Percentiles rank a stretch among this genome's conserved stretches.
Evolutionary conservation across 2,888 invertebrate species (phyloP).

Genomic region (Noctua pronuba): DNA sequence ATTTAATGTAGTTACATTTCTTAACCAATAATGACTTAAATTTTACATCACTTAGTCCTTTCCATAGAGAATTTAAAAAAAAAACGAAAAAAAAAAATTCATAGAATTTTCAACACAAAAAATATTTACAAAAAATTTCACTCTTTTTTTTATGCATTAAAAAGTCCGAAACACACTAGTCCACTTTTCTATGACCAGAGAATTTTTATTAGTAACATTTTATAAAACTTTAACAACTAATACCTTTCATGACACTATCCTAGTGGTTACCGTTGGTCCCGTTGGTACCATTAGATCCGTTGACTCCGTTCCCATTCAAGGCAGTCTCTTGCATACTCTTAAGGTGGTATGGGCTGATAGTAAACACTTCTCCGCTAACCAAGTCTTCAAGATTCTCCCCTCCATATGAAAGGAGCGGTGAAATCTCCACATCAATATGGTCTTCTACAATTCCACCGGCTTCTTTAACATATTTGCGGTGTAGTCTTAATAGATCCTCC

Average conservation of each 20-base stretch:
- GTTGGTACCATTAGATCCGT: constrained; percentile 68
- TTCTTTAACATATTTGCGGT: constrained; percentile 94
- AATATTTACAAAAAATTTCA: constrained; percentile 2
- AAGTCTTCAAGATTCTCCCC: constrained; percentile 95
- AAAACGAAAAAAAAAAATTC: background rate
- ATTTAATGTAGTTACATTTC: constrained; percentile 40
- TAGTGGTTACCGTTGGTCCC: constrained; percentile 76
- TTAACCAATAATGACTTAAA: constrained; percentile 65
- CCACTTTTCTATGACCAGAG: background rate
- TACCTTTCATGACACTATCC: constrained; percentile 15
- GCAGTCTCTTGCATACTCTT: constrained; percentile 84
- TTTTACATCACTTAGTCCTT: constrained; percentile 58
- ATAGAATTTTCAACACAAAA: constrained; percentile 9
- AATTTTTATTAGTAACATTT: background rate
- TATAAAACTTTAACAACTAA: constrained; percentile 23
- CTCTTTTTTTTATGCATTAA: background rate
- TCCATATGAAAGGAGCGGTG: constrained; percentile 96
- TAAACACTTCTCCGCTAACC: constrained; percentile 92
- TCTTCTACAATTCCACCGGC: constrained; percentile 94
- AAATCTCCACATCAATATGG: constrained; percentile 95
- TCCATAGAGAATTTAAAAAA: constrained; percentile 23
- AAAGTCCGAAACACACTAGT: background rate
- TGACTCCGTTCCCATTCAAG: constrained; percentile 84
- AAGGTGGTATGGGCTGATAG: constrained; percentile 91
- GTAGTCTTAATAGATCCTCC: constrained; percentile 94